Conservation (phyloP, 2,888 invertebrate genomes). For the Caprella mutica region DNA sequence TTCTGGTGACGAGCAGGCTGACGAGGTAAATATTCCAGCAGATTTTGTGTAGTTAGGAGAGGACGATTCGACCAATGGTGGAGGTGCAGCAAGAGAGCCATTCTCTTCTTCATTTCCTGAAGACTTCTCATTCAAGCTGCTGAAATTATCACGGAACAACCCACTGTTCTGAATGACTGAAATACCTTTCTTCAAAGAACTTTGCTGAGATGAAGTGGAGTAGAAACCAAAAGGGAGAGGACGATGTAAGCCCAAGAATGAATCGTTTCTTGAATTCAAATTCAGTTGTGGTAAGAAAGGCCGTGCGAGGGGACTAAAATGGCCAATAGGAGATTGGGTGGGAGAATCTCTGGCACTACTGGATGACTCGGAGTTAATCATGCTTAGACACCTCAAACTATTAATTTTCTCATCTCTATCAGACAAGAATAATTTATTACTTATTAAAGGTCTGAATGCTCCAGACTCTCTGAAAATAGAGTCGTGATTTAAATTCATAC, state of each 20-base stretch:
- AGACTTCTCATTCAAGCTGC: too few relatives aligned
- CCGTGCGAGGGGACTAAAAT: not conserved
- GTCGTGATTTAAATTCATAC: too few relatives aligned
- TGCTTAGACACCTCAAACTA: too few relatives aligned
- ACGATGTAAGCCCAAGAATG: slow-evolving; percentile 1
- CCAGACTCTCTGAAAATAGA: too few relatives aligned
- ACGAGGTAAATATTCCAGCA: not conserved
- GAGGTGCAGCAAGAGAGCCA: not conserved
- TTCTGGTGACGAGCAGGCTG: not conserved
- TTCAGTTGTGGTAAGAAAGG: not conserved
- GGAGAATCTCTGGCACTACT: too few relatives aligned
- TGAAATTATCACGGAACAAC: too few relatives aligned
- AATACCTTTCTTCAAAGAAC: not conserved
- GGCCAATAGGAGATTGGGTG: not conserved
- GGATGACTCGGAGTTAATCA: too few relatives aligned
- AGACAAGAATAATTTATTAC: too few relatives aligned
- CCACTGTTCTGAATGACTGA: not conserved
- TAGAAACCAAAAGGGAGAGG: slow-evolving; percentile 1
- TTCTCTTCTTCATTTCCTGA: not conserved
- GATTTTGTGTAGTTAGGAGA: too few relatives aligned
- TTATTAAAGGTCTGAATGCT: too few relatives aligned
- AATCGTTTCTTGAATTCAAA: slow-evolving; percentile 3
- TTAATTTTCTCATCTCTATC: too few relatives aligned
- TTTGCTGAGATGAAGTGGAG: not conserved
- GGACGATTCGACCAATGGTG: not conserved